These are phyloP conservation scores for Cryptotermes secundus DNA, from an alignment of 1,140 invertebrate species.

Conservation along the genomic window DNA sequence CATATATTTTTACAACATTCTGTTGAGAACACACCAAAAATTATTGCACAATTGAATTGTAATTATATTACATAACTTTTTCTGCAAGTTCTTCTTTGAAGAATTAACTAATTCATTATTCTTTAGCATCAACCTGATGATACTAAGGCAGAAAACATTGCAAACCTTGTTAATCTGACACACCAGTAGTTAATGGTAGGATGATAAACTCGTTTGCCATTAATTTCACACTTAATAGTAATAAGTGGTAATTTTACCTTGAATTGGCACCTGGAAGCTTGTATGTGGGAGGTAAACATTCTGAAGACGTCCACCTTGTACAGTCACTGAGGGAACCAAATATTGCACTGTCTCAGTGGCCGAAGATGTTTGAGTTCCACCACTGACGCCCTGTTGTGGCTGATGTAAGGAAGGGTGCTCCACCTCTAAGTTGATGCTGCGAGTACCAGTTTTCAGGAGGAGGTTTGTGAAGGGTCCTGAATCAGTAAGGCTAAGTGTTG, in stretches of 20 bases:
- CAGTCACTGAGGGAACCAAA: conserved; percentile 33
- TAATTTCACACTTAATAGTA: no score
- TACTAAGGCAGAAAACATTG: no score
- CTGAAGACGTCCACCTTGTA: conserved; percentile 43
- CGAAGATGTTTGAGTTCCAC: conserved; percentile 38
- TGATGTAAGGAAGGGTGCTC: conserved; percentile 38
- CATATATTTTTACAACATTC: no score
- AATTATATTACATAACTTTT: no score
- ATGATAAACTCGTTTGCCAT: no score
- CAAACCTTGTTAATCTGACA: no score
- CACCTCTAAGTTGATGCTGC: conserved; percentile 44
- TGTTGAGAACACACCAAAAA: no score
- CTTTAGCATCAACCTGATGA: no score
- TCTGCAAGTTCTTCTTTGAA: no score
- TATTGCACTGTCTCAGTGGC: conserved; percentile 38
- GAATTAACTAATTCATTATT: no score
- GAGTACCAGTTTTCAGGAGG: conserved; percentile 37
- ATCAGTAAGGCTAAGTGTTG: conserved; percentile 24
- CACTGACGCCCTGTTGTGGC: neutral
- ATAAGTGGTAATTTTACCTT: conserved; percentile 40
- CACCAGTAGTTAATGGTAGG: no score
- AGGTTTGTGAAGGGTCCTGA: conserved; percentile 28
- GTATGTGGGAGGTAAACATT: conserved; percentile 44
- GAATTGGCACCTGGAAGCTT: conserved; percentile 50
- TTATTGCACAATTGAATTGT: no score